Conservation (phyloP, 2,888 invertebrate genomes). For the Autographa gamma region DNA sequence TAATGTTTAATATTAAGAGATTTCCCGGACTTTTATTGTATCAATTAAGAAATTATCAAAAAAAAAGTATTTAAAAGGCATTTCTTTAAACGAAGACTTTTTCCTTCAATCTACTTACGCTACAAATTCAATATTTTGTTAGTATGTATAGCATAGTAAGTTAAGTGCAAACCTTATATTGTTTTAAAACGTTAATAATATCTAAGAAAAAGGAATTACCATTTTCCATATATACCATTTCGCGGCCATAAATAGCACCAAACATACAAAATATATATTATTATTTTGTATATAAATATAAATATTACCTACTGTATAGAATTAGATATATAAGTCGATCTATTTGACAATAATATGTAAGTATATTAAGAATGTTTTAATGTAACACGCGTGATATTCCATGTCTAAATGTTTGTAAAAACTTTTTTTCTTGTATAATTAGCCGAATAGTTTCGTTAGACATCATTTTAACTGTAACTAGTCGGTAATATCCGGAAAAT, state of each 20-base stretch:
- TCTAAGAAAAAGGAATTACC: slow-evolving; percentile 8
- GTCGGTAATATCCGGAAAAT: neutral
- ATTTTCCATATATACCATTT: slow-evolving; percentile 28
- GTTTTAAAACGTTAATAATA: slow-evolving; percentile 8
- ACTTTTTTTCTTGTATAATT: neutral
- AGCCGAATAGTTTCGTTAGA: neutral
- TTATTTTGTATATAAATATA: slow-evolving; percentile 42
- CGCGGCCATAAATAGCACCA: slow-evolving; percentile 55
- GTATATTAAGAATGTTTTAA: neutral
- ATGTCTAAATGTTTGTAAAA: neutral
- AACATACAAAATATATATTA: slow-evolving; percentile 47
- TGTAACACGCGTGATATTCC: neutral
- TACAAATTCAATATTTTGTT: neutral
- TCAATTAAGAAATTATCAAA: neutral
- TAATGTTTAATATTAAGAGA: slow-evolving; percentile 17
- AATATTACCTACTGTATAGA: slow-evolving; percentile 34
- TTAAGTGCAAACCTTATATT: slow-evolving; percentile 1
- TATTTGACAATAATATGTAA: slow-evolving; percentile 34
- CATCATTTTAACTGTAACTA: neutral
- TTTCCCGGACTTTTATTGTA: slow-evolving; percentile 8
- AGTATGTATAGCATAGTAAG: slow-evolving; percentile 11
- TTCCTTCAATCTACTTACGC: neutral
- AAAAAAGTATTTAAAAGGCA: neutral
- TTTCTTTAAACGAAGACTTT: neutral
- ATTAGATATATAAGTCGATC: slow-evolving; percentile 32